These are phyloP conservation scores for Tragelaphus buxtoni DNA, from an alignment of 2,113 vertebrate species.

Conservation along the genomic window DNA sequence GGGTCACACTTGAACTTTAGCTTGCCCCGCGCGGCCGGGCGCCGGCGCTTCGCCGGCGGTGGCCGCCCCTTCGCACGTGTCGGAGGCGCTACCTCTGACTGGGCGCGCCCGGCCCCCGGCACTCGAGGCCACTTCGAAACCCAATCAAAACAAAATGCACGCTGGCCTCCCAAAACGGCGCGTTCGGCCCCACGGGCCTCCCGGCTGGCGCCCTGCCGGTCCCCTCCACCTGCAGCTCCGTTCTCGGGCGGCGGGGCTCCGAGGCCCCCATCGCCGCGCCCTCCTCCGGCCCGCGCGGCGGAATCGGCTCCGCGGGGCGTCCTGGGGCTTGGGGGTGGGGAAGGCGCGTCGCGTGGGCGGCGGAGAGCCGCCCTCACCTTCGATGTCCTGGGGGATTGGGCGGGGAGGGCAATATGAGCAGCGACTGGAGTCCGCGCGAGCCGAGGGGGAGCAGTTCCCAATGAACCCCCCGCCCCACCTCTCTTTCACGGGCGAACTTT, in stretches of 20 bases:
- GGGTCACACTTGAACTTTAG: conserved; percentile 68
- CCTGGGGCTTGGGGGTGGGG: not conserved
- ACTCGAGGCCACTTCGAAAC: not conserved
- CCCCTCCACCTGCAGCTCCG: not conserved
- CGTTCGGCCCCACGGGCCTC: not conserved
- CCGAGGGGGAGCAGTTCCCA: no score
- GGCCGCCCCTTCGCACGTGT: conserved; percentile 49
- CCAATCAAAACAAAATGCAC: conserved; percentile 15
- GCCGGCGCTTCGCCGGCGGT: not conserved
- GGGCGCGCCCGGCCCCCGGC: not conserved
- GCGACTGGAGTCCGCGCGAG: not conserved
- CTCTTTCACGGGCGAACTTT: conserved; percentile 6
- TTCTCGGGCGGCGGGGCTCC: not conserved
- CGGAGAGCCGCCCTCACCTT: not conserved
- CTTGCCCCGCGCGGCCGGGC: not conserved
- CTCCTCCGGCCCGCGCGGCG: not conserved
- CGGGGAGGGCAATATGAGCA: not conserved
- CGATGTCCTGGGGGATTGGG: not conserved
- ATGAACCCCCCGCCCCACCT: not conserved
- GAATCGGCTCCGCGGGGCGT: not conserved
- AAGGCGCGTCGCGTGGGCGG: not conserved
- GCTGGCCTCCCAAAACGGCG: not conserved
- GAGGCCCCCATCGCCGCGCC: not conserved
- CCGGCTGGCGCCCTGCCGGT: not conserved
- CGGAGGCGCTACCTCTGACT: not conserved